Conservation (phyloP, 2,113 vertebrate genomes). For the Campylomormyrus tamandua region DNA sequence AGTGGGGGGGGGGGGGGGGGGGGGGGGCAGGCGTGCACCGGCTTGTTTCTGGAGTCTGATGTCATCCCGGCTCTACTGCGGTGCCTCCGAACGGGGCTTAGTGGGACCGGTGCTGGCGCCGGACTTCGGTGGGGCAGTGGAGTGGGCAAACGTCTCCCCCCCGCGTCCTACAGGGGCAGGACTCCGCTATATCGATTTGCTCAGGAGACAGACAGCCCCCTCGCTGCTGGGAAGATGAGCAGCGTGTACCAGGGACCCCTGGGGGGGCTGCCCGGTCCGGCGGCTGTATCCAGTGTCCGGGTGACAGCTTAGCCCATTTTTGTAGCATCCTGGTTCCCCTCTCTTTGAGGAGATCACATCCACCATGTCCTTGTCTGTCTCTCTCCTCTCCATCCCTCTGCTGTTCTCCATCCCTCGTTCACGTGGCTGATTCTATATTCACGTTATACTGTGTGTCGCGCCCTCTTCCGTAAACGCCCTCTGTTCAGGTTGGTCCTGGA, state of each 20-base stretch:
- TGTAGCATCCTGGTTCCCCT: constrained; percentile 12
- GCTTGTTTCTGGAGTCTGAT: constrained; percentile 46
- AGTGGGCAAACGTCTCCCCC: background rate
- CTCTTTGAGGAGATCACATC: background rate
- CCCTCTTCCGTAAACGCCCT: background rate
- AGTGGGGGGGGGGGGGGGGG: constrained; percentile 28
- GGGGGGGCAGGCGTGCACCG: background rate
- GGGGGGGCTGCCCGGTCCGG: constrained; percentile 49
- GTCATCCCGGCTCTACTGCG: constrained; percentile 42
- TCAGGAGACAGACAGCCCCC: background rate
- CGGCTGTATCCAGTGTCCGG: constrained; percentile 37
- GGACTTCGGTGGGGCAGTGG: background rate
- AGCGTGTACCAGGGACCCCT: background rate
- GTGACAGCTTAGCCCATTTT: constrained; percentile 37
- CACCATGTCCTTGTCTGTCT: constrained; percentile 29
- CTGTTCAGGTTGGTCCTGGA: constrained; percentile 26
- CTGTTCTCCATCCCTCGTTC: background rate
- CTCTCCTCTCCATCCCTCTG: background rate
- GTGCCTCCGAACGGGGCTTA: constrained; percentile 21
- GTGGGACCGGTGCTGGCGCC: background rate
- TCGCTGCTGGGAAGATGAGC: background rate
- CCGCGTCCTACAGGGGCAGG: background rate
- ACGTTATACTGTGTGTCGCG: background rate
- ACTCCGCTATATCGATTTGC: background rate
- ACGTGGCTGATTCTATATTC: background rate